Conservation (phyloP, 2,113 vertebrate genomes). For the Polyodon spathula region DNA sequence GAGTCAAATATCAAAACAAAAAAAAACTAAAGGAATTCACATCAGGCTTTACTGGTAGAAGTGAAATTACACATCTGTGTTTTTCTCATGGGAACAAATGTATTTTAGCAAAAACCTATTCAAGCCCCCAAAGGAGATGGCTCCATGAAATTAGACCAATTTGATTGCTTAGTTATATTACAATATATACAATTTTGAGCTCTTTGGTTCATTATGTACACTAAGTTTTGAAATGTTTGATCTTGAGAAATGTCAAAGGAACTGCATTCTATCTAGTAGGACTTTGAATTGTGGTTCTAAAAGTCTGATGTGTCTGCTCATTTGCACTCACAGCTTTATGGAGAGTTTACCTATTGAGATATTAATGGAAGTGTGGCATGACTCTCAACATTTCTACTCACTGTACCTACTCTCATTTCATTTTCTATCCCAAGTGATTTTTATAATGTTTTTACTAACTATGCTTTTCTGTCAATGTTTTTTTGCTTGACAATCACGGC, state of each 20-base stretch:
- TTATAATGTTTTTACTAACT: background rate
- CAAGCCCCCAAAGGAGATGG: background rate
- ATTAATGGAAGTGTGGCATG: constrained; percentile 6
- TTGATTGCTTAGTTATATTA: background rate
- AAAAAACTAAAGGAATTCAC: no score
- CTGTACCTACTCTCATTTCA: background rate
- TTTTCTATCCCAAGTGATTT: background rate
- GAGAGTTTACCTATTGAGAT: constrained; percentile 8
- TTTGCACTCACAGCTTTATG: constrained; percentile 6
- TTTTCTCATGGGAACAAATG: no score
- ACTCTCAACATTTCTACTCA: constrained; percentile 1
- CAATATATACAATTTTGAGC: background rate
- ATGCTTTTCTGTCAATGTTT: no score
- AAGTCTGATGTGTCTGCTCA: background rate
- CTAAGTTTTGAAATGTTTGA: background rate
- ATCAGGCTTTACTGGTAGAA: no score
- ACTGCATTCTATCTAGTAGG: background rate
- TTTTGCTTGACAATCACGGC: no score
- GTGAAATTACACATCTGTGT: no score
- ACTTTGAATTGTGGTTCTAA: background rate
- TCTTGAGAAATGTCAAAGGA: background rate
- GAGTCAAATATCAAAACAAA: no score
- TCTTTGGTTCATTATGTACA: background rate
- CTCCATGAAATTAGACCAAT: no score
- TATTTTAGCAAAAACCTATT: no score